Conservation (phyloP, 2,113 vertebrate species). For the Trichomycterus rosablanca region DNA sequence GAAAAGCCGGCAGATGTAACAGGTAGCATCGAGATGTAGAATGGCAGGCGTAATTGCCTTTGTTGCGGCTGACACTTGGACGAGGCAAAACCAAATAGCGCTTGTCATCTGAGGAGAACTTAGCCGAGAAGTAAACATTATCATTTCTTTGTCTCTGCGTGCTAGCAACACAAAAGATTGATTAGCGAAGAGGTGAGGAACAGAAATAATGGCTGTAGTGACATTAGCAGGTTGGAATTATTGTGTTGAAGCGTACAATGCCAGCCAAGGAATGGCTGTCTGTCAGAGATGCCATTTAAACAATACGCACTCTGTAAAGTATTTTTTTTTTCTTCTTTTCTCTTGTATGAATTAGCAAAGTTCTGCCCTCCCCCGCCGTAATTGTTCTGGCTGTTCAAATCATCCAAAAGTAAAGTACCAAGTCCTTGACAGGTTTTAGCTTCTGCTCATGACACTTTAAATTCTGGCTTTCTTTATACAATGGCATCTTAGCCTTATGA, state of each 20-base stretch:
- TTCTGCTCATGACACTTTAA: constrained; percentile 33
- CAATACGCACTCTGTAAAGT: constrained; percentile 64
- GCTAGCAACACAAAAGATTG: constrained; percentile 66
- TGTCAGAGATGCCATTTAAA: constrained; percentile 70
- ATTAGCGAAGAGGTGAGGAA: constrained; percentile 61
- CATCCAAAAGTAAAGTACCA: constrained; percentile 29
- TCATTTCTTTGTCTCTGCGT: constrained; percentile 62
- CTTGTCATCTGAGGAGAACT: constrained; percentile 53
- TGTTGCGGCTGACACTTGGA: constrained; percentile 62
- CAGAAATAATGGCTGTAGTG: constrained; percentile 61
- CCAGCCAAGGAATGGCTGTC: constrained; percentile 54
- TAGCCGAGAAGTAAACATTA: constrained; percentile 66
- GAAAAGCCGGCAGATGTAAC: constrained; percentile 59
- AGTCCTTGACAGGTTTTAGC: constrained; percentile 43
- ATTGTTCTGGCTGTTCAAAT: constrained; percentile 41
- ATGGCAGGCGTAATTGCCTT: constrained; percentile 68
- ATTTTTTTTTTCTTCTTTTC: constrained; percentile 57
- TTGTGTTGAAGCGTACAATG: constrained; percentile 57
- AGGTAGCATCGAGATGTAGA: constrained; percentile 73
- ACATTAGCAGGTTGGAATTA: constrained; percentile 73
- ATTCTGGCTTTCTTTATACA: not conserved
- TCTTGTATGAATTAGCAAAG: constrained; percentile 40
- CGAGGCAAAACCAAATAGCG: constrained; percentile 53
- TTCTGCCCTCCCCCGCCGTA: constrained; percentile 40
- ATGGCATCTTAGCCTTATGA: not conserved